Evolutionary conservation across 2,888 invertebrate genomes (phyloP), one percentile per base, ranked within the genome.

Genomic region (Nemotelus nigrinus): DNA sequence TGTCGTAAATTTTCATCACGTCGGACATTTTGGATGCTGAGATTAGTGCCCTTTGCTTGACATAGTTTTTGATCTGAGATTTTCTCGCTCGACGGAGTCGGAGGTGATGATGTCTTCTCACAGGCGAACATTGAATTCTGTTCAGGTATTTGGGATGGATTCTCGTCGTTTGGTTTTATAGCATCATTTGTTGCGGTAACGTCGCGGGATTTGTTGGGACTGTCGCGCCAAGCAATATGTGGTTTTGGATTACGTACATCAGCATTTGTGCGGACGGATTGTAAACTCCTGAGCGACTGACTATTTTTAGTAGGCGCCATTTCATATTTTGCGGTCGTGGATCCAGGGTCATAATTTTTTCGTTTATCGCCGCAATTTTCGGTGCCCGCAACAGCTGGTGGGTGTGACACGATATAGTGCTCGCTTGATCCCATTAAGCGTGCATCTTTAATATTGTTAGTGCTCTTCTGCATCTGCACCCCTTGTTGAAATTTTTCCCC

Each of bases 1-100:
- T 47, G n/a, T 48, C 47, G 48, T 68, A 68, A 68, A 68, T 68
- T 68, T 68, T 48, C 67, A 68, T 68, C 67, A 68, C 67, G 47
- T 39, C 39, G 47, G 67, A 39, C 67, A 68, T 68, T 68, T 68
- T 39, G 67, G 48, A 44, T 7, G 48, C 2, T 25, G 50, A 47
- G 67, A 68, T 68, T 68, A 48, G 67, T 68, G 67, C 50, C 48
- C 67, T 68, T 48, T 4, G 50, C 48, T 43, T 68, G 67, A n/a
- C 25, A n/a, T 39, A 25, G 39, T 48, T 48, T 68, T 48, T 48
- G 67, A 60, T 60, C 25, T 7, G 67, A 48, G 67, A 43, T 44
- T 48, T 68, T 4, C 25, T 57, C 25, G 25, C 25, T 57, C 25
- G 57, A 57, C 57, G 25, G 45, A 10, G 65, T 10, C 43, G 45